A percentile compares a stretch with the other conserved stretches of the same genome.
Evolutionary conservation across 2,888 invertebrate species (phyloP).

Genomic region (Ethmia dodecea): DNA sequence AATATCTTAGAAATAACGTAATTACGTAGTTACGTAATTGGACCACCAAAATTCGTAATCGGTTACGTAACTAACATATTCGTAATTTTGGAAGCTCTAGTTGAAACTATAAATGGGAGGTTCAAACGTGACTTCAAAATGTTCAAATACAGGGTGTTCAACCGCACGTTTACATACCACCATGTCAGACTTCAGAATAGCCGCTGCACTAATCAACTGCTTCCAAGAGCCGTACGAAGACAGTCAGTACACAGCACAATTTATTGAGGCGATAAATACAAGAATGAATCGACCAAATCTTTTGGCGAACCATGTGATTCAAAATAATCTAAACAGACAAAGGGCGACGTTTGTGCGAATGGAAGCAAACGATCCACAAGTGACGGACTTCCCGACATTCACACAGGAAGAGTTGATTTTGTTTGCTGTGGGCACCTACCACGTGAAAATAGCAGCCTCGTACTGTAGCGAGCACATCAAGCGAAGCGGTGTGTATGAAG

Average conservation of each 20-base stretch:
- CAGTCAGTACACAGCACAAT: slow-evolving; percentile 1
- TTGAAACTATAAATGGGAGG: slow-evolving; percentile 8
- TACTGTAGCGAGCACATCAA: slow-evolving; percentile 11
- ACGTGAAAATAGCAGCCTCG: slow-evolving; percentile 9
- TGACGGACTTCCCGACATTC: slow-evolving; percentile 8
- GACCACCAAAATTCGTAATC: not conserved
- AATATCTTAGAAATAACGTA: slow-evolving; percentile 1
- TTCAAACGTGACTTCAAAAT: slow-evolving; percentile 12
- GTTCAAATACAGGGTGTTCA: slow-evolving; percentile 8
- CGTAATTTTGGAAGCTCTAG: not conserved
- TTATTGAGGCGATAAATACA: slow-evolving; percentile 6
- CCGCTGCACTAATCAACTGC: slow-evolving; percentile 5
- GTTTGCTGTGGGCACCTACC: slow-evolving; percentile 12
- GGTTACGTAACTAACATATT: not conserved
- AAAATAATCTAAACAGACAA: slow-evolving; percentile 11
- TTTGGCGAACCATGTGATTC: slow-evolving; percentile 5
- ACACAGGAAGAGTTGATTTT: slow-evolving; percentile 9
- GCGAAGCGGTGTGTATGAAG: slow-evolving; percentile 4
- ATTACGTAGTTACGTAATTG: slow-evolving; percentile 1
- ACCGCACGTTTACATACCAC: slow-evolving; percentile 1
- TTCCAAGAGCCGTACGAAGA: slow-evolving; percentile 6
- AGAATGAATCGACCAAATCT: slow-evolving; percentile 5
- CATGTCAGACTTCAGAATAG: slow-evolving; percentile 1
- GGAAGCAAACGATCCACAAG: slow-evolving; percentile 4
- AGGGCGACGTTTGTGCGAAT: slow-evolving; percentile 6